Base-by-base conservation (phyloP, 2,888 invertebrate genomes). In the Drosophila mettleri region DNA sequence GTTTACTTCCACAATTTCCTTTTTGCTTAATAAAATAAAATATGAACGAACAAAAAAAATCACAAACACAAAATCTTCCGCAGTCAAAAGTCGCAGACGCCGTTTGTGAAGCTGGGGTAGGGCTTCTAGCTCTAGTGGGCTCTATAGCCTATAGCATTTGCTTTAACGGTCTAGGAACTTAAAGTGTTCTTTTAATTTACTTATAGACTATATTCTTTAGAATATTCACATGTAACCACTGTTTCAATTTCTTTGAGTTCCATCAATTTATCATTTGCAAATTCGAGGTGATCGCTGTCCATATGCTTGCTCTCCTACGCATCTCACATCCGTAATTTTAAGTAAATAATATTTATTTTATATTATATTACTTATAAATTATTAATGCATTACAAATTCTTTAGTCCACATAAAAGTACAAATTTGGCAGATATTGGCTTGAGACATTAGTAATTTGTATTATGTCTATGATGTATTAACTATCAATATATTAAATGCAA, bases 21-120 rank as follows among this genome's bases (percentile, higher is more conserved):
- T 77, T 79, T 74, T 80, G 71, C 85, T 71, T 85, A 82, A 85
- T 87, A 87, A 85, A 85, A 85, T 82, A 84, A 87, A 75, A 84
- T 87, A 80, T 78, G 69, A 80, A 80, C 31, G 29, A 49, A 34
- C 31, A 48, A 22, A 66, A 64, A 71, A 71, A 76, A 69, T 55
- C 60, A 49, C 46, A 51, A 18, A 41, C 33, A 68, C 31, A n/a
- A 33, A 41, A 36, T 53, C 41, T 34, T 51, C 27, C 16, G n/a
- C 45, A 66, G 51, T 66, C 64, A 38, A 45, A 31, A 38, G 64
- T 49, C 38, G 38, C 63, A 18, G 39, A 16, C 29, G 39, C 38
- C 61, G 60, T 38, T 45, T 41, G 33, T 24, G 22, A 10, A 48
- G 33, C 34, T 14, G 16, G 9, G 2, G 18, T 16, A 34, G 29